Percentiles rank a stretch among this genome's conserved stretches.
These are phyloP conservation scores for Anoplophora glabripennis DNA, from an alignment of 1,140 invertebrate genomes.

Conservation along the genomic window DNA sequence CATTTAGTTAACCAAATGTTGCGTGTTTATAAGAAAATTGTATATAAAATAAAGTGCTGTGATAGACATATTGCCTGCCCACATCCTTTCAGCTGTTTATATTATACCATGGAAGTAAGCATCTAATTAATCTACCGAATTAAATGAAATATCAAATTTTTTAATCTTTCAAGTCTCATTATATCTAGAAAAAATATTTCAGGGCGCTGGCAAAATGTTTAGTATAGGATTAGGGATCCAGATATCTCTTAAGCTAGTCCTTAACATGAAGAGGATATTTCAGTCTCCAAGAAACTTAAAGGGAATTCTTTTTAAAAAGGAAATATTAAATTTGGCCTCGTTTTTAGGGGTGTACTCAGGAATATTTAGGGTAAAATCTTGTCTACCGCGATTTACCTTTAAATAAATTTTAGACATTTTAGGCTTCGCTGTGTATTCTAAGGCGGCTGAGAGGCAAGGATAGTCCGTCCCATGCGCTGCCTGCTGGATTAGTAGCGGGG, in stretches of 20 bases:
- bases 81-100: constrained; percentile 61
- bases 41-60: constrained; percentile 52
- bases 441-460: constrained; percentile 57
- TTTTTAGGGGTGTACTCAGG: constrained; percentile 64
- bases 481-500: constrained; percentile 63
- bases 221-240: constrained; percentile 58
- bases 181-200: constrained; percentile 30
- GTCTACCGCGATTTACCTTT: not conserved
- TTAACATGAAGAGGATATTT: constrained; percentile 53
- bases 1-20: constrained; percentile 50
- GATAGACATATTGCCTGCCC: constrained; percentile 57
- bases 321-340: constrained; percentile 58
- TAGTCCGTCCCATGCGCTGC: constrained; percentile 58
- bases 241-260: constrained; percentile 56
- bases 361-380: constrained; percentile 58
- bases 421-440: constrained; percentile 61
- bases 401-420: constrained; percentile 33
- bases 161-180: no score
- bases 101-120: constrained; percentile 56
- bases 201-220: constrained; percentile 60
- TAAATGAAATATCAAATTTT: constrained; percentile 6
- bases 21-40: constrained; percentile 51
- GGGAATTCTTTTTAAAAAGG: constrained; percentile 54
- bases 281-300: constrained; percentile 53
- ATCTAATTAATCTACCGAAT: not conserved